Evolutionary conservation across 2,113 vertebrate genomes (phyloP), one percentile per base, ranked within the genome.

Genomic region (Gymnorhina tibicen): DNA sequence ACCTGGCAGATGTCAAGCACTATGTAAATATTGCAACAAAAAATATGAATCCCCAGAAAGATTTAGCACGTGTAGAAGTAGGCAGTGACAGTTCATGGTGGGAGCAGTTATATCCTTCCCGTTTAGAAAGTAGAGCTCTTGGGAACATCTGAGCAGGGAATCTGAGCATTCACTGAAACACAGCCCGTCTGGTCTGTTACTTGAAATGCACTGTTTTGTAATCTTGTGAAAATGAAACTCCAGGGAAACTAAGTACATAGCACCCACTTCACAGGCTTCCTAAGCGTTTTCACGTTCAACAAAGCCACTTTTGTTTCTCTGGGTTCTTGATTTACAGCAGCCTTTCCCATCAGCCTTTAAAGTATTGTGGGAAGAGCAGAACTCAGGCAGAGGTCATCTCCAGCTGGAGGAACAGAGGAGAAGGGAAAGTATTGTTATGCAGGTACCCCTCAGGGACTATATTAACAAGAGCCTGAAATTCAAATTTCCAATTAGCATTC

Each of bases 191-290:
- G 76, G 33, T 47, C 79, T 83, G 44, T 74, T 68, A 39, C 66
- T 86, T 75, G 64, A 83, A 87, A 90, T 46, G 46, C 28, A 10
- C 58, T 73, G 11, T 73, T 93, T 72, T 78, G 44, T 59, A 88
- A 82, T 83, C 64, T n/a, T 67, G 59, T 84, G 79, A 91, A 94
- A 91, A 84, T 72, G 39, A 77, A 93, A 85, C 49, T 77, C 76
- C 52, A 37, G 37, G 60, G 60, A 80, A 92, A 52, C 39, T 46
- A 41, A 81, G 58, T 18, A 50, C 47, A 73, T 26, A 58, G 70
- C 82, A 85, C 47, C 41, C 47, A 67, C 63, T 88, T 82, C 26
- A 62, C 15, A 67, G 68, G 55, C 55, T 88, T 85, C 56, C 52
- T 44, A 49, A 73, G 28, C 0, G 0, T 62, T 81, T 91, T 66